Evolutionary conservation across 2,888 invertebrate genomes (phyloP), one percentile per base, ranked within the genome.

Genomic region (Coleophora flavipennella): DNA sequence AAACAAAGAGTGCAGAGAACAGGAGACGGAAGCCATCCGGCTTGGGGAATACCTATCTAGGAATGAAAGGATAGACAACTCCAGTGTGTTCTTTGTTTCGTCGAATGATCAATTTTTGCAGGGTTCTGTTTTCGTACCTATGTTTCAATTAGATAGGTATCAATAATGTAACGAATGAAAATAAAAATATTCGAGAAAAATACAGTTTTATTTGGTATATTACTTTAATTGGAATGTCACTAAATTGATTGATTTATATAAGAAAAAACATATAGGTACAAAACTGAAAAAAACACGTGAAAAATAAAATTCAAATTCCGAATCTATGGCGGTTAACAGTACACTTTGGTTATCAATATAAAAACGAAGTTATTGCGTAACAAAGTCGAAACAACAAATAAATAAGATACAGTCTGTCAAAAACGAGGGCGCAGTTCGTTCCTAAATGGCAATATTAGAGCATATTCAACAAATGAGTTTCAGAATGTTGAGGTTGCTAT

Each of bases 141-240:
- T n/a, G n/a, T n/a, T n/a, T n/a, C n/a, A n/a, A n/a, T 20, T 20
- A 20, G 6, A 20, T 20, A 20, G 20, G 20, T 4, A 6, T 20
- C 3, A 20, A 4, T 20, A 20, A 4, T 20, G 20, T 20, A 20
- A 20, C 3, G 20, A 20, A n/a, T n/a, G n/a, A n/a, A n/a, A n/a
- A n/a, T n/a, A n/a, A n/a, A n/a, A n/a, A n/a, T 47, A 41, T 37
- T 34, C 33, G 36, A 49, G 57, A 20, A 52, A 55, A 52, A 57
- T 48, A 67, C 39, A 51, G 55, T 43, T 46, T 44, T 48, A 49
- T 63, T 62, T 68, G 66, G 67, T 72, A 73, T 65, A 73, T 3
- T 67, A 72, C 62, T 73, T 71, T 76, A 67, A 73, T 76, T 80
- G 79, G 79, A 80, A 80, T 80, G 79, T 80, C 59, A 63, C 68